These are phyloP conservation scores for Paramuricea clavata DNA, from an alignment of 92 coral and sea anemone species.

Conservation along the genomic window DNA sequence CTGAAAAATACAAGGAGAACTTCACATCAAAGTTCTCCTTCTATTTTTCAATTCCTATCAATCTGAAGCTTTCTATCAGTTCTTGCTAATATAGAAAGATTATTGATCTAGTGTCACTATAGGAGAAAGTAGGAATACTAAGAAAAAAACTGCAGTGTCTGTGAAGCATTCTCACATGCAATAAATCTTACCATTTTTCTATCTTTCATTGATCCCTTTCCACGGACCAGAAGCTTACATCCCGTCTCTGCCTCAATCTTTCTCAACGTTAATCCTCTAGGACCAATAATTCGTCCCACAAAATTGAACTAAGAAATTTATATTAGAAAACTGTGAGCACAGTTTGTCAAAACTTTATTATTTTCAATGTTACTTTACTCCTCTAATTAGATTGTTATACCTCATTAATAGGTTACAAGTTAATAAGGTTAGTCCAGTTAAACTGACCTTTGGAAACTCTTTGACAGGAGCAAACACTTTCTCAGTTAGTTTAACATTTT, in stretches of 20 bases:
- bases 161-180: too few species aligned
- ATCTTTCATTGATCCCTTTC: slow-evolving; percentile 98
- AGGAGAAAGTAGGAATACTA: too few species aligned
- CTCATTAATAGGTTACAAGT: neutral
- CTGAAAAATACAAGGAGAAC: too few species aligned
- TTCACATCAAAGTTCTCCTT: too few species aligned
- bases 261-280: slow-evolving; percentile 92
- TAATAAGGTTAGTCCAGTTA: neutral
- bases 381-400: neutral
- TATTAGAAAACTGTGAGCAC: neutral
- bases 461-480: slow-evolving; percentile 97
- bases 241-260: slow-evolving; percentile 88
- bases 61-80: too few species aligned
- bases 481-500: slow-evolving; percentile 86
- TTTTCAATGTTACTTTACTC: neutral
- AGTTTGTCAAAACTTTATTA: neutral
- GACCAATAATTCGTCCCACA: slow-evolving; percentile 99
- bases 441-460: slow-evolving; percentile 93
- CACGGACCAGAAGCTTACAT: slow-evolving; percentile 91
- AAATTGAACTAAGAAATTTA: slow-evolving; percentile 81
- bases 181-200: slow-evolving; percentile 78
- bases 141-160: too few species aligned
- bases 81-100: too few species aligned
- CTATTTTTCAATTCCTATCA: too few species aligned
- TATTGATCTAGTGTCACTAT: too few species aligned